Conservation (phyloP, 2,888 invertebrate genomes). For the Drosophila macrothrix region DNA sequence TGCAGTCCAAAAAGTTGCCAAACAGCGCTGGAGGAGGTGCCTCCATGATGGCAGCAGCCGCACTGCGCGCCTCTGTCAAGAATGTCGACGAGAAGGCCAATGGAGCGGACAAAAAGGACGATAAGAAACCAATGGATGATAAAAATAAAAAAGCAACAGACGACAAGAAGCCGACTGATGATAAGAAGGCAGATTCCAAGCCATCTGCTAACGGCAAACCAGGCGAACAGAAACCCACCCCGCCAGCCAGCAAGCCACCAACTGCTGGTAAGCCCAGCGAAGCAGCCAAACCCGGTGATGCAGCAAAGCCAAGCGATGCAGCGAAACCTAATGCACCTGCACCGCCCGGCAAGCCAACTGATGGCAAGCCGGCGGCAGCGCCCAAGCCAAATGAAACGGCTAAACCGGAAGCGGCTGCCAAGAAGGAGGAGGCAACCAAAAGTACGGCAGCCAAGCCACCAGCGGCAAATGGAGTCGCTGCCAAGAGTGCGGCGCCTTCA, state of each 20-base stretch:
- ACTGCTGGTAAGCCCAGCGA: conserved; percentile 56
- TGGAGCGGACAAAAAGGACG: conserved; percentile 19
- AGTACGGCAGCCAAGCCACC: conserved; percentile 73
- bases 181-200: conserved; percentile 43
- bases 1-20: conserved; percentile 53
- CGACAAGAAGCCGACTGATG: conserved; percentile 47
- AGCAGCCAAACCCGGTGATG: conserved; percentile 50
- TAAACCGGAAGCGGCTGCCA: conserved; percentile 80
- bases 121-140: conserved; percentile 37
- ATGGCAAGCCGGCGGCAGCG: conserved; percentile 78
- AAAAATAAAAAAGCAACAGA: conserved; percentile 45
- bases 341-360: conserved; percentile 77
- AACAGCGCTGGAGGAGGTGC: conserved; percentile 10
- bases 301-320: conserved; percentile 52
- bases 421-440: conserved; percentile 78
- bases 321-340: conserved; percentile 74
- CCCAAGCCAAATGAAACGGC: conserved; percentile 75
- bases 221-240: conserved; percentile 56
- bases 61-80: conserved; percentile 62
- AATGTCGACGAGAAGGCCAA: conserved; percentile 56
- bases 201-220: conserved; percentile 54
- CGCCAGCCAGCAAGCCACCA: conserved; percentile 36
- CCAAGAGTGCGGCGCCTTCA: conserved; percentile 76
- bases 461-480: conserved; percentile 83
- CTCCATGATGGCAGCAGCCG: conserved; percentile 63